Conservation (phyloP, 2,797 vertebrate species). For the Gambelia wislizenii region DNA sequence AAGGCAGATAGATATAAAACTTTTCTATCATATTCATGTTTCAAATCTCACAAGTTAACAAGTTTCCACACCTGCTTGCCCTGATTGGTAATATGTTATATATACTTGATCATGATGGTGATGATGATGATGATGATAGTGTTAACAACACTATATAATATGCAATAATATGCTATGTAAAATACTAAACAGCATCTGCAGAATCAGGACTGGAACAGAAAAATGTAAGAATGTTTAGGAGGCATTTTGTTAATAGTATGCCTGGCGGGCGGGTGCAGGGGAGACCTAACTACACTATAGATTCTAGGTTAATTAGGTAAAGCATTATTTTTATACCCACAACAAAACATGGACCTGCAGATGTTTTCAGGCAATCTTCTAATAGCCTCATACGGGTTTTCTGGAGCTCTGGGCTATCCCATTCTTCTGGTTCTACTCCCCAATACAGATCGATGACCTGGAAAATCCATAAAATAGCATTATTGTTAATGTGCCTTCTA, state of each 20-base stretch:
- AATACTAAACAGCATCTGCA: neutral
- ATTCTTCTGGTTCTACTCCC: constrained; percentile 92
- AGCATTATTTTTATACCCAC: constrained; percentile 90
- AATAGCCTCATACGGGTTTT: constrained; percentile 94
- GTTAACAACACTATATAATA: too few relatives aligned
- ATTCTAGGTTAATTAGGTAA: constrained; percentile 59
- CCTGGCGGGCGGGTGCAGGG: too few relatives aligned
- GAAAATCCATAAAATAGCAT: constrained; percentile 46
- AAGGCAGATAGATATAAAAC: neutral
- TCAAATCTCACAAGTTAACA: neutral
- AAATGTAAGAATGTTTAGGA: neutral
- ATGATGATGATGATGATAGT: neutral
- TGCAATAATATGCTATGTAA: neutral
- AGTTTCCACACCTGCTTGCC: neutral
- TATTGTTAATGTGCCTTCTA: constrained; percentile 37
- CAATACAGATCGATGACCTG: constrained; percentile 98
- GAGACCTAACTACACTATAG: constrained; percentile 27
- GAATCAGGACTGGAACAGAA: neutral
- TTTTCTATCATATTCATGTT: neutral
- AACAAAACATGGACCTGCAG: constrained; percentile 98
- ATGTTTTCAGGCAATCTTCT: constrained; percentile 97
- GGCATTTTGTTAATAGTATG: neutral
- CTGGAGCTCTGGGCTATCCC: constrained; percentile 95
- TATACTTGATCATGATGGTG: neutral
- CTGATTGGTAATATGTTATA: neutral